These are phyloP conservation scores for Macrostomum lignano DNA, from an alignment of 1,140 invertebrate species.

Conservation along the genomic window DNA sequence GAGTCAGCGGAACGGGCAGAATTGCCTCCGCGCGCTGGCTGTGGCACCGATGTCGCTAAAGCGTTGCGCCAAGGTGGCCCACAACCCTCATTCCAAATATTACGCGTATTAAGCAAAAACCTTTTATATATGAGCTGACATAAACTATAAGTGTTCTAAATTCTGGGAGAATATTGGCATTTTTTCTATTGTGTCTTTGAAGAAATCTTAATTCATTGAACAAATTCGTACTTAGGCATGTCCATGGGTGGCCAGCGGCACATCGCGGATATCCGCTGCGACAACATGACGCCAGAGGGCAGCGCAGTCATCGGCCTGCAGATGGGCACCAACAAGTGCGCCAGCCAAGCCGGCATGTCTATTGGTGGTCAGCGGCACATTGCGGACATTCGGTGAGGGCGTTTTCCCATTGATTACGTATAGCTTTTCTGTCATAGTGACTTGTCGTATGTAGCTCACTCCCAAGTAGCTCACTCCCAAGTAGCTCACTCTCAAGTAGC, in stretches of 20 bases:
- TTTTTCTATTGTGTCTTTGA: not conserved
- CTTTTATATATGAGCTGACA: not conserved
- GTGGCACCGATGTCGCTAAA: too few species aligned
- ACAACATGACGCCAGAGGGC: conserved; percentile 27
- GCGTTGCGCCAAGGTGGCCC: too few species aligned
- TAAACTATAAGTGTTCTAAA: not conserved
- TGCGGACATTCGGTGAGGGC: conserved; percentile 8
- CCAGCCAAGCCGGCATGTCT: conserved; percentile 37
- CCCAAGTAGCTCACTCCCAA: too few species aligned
- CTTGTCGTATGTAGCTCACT: too few species aligned
- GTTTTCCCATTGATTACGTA: too few species aligned
- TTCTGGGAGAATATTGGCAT: not conserved
- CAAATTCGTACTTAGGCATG: conserved; percentile 10
- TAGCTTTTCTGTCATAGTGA: too few species aligned
- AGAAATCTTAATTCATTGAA: conserved; percentile 1
- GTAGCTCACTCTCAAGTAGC: too few species aligned
- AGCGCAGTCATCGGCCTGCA: conserved; percentile 57
- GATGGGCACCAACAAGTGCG: conserved; percentile 55
- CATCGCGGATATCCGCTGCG: conserved; percentile 17
- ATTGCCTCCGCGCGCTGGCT: too few species aligned
- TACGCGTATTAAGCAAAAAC: not conserved
- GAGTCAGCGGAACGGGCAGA: too few species aligned
- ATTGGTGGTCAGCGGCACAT: conserved; percentile 39
- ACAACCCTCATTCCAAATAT: conserved; percentile 1
- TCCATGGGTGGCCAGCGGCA: conserved; percentile 16